These are phyloP conservation scores for Otus sunia DNA, from an alignment of 2,113 vertebrate genomes.

Conservation along the genomic window DNA sequence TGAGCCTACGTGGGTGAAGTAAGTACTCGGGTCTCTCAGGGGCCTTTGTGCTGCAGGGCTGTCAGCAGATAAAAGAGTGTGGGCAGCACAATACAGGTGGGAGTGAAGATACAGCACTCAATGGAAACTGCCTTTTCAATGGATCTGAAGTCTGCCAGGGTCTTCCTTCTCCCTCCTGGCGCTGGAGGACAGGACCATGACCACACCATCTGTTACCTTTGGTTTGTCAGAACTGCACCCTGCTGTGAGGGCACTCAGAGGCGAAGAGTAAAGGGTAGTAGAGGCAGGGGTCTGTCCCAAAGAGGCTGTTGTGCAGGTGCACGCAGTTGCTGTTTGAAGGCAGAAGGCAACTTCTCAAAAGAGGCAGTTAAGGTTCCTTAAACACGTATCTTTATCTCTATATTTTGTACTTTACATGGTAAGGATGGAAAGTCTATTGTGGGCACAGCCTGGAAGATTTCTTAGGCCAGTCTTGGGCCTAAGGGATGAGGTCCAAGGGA, in stretches of 20 bases:
- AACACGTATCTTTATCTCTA: accelerated
- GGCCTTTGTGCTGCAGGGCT: accelerated
- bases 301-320: not conserved
- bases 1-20: not conserved
- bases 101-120: not conserved
- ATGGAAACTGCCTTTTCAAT: not conserved
- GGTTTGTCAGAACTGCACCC: not conserved
- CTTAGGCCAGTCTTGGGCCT: not conserved
- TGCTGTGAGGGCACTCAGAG: not conserved
- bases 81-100: not conserved
- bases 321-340: not conserved
- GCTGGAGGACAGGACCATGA: not conserved
- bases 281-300: not conserved
- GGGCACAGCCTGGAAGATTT: not conserved
- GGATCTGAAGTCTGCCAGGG: not conserved
- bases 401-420: not conserved
- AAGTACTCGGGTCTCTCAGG: accelerated
- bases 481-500: not conserved
- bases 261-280: not conserved
- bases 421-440: not conserved
- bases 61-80: not conserved
- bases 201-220: not conserved
- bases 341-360: not conserved
- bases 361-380: not conserved
- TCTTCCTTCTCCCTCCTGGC: not conserved